A percentile compares a stretch with the other conserved stretches of the same genome.
Evolutionary conservation across 1,140 invertebrate species (phyloP).

Genomic region (Ctenoplectra terminalis): DNA sequence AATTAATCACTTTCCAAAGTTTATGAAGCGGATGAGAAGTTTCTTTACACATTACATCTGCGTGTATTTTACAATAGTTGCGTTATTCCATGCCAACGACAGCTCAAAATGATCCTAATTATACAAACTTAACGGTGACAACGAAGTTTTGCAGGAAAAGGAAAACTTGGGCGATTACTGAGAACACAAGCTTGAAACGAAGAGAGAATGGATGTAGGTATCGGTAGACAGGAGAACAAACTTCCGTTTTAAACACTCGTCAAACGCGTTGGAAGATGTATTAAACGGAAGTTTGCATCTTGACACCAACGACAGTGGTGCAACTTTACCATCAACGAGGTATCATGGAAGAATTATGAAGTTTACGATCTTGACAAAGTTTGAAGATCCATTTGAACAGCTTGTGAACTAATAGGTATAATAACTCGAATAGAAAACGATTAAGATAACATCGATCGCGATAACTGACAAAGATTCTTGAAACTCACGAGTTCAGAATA

Average conservation of each 20-base stretch:
- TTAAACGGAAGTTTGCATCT: not conserved
- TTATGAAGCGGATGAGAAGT: not conserved
- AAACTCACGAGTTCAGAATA: not conserved
- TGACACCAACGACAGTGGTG: not conserved
- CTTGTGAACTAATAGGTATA: not conserved
- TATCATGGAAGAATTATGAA: not conserved
- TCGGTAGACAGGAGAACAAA: not conserved
- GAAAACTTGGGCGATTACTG: constrained; percentile 45
- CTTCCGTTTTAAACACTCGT: not conserved
- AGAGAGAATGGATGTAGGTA: not conserved
- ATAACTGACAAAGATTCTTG: not conserved
- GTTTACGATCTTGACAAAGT: not conserved
- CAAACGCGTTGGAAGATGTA: not conserved
- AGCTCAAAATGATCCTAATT: constrained; percentile 52
- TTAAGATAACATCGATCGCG: not conserved
- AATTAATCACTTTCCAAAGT: not conserved
- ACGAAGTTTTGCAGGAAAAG: constrained; percentile 14
- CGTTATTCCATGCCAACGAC: constrained; percentile 4
- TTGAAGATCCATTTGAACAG: not conserved
- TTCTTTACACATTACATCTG: not conserved
- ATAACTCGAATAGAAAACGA: not conserved
- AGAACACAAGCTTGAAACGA: not conserved
- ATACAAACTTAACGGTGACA: constrained; percentile 18
- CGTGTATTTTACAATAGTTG: constrained; percentile 1
- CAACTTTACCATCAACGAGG: constrained; percentile 19